Evolutionary conservation across 1,140 invertebrate genomes (phyloP), one percentile per base, ranked within the genome.

Genomic region (Heliothis virescens): DNA sequence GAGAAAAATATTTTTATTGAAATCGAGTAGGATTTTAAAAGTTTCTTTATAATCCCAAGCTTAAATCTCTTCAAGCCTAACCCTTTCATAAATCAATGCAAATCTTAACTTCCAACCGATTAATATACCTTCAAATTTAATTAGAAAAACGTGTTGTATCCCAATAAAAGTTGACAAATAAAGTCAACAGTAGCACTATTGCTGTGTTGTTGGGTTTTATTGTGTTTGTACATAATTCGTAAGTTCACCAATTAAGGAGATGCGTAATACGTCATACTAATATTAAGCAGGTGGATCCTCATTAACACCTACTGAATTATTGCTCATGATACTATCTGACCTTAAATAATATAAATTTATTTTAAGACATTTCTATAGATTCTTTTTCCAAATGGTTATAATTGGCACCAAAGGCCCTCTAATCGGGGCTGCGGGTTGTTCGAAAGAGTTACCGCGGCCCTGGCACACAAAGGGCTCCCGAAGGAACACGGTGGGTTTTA

Each of bases 111-210:
- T 16, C 63, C n/a, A 67, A 67, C 12, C 16, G 47, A 52, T 69
- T 9, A 26, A 52, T 52, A 29, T 52, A 52, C 11, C 48, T 52
- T 69, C 18, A 52, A 69, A 57, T 15, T 69, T 69, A 78, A 78
- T 78, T 69, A 69, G 41, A 57, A 47, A 74, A 69, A 57, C n/a
- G 21, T 78, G 52, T 78, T 12, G 9, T 18, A 67, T 41, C 21
- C 34, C 10, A 55, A 78, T 78, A 78, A 78, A 78, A 69, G 18
- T 13, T 69, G 21, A 65, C 75, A 67, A 57, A 78, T 69, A 69
- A 78, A 78, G 75, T 55, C 18, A 69, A 69, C 75, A 16, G 75
- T 69, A 62, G 75, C 52, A n/a, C 47, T 41, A 41, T 41, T 41
- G 34, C 4, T 41, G 34, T 41, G 34, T 9, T 48, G 50, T 76